Conservation (phyloP, 2,888 invertebrate genomes). For the Slavum lentiscoides region DNA sequence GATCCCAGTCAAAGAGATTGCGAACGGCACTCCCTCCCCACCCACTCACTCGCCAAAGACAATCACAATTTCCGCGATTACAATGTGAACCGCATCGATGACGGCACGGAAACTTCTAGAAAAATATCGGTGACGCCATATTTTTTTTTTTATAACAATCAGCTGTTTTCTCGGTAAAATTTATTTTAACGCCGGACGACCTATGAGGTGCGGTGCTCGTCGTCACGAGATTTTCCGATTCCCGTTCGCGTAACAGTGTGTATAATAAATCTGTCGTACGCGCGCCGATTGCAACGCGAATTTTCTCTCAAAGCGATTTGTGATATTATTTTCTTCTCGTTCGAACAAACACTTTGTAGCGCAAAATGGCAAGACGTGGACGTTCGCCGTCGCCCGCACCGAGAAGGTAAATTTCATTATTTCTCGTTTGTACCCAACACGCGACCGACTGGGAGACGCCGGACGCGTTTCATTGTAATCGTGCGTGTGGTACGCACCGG, state of each 20-base stretch:
- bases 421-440: background rate
- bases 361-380: conserved; percentile 74
- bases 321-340: background rate
- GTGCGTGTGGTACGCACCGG: too few species aligned
- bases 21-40: background rate
- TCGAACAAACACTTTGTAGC: background rate
- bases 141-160: background rate
- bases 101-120: conserved; percentile 21
- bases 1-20: background rate
- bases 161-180: background rate
- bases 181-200: background rate
- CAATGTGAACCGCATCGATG: too few species aligned
- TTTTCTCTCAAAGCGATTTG: background rate
- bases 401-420: conserved; percentile 62
- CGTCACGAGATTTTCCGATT: background rate
- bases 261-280: background rate
- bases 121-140: background rate
- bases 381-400: conserved; percentile 70
- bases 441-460: too few species aligned
- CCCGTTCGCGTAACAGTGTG: background rate
- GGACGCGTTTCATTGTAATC: too few species aligned
- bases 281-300: background rate
- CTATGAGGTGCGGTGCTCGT: too few species aligned
- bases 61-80: background rate
- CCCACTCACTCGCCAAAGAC: background rate